Conservation (phyloP, 35 echinoderm and acorn worm genomes). For the Patiria miniata region DNA sequence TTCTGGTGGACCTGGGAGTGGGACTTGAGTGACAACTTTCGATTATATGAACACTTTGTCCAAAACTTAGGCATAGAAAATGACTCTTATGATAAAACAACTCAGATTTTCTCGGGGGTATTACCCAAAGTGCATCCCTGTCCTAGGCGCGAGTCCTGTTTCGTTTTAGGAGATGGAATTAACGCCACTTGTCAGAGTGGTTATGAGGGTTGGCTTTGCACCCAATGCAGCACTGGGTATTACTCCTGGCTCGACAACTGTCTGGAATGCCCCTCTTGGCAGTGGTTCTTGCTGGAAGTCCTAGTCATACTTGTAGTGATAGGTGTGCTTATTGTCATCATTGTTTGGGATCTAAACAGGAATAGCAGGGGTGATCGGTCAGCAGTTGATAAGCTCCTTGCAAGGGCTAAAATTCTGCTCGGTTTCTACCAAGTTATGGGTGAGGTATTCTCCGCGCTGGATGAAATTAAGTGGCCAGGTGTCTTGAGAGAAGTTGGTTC, state of each 20-base stretch:
- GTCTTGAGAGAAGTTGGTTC: not conserved
- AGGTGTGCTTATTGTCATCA: not conserved
- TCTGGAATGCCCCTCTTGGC: slow-evolving; percentile 22
- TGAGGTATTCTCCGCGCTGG: slow-evolving; percentile 41
- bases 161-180: not conserved
- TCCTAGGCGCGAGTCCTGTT: not conserved
- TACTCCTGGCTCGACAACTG: slow-evolving; percentile 38
- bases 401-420: slow-evolving; percentile 55
- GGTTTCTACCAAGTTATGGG: slow-evolving; percentile 66
- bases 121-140: slow-evolving; percentile 3
- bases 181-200: not conserved
- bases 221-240: slow-evolving; percentile 25
- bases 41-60: not conserved
- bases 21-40: not conserved
- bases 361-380: not conserved
- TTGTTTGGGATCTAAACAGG: slow-evolving; percentile 38
- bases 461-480: slow-evolving; percentile 32
- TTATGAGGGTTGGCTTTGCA: slow-evolving; percentile 44
- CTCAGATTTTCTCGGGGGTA: not conserved
- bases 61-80: not conserved
- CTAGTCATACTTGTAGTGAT: not conserved
- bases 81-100: not conserved
- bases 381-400: slow-evolving; percentile 13
- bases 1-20: slow-evolving; percentile 65
- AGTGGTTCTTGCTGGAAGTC: not conserved